phyloP scores from a whole-genome alignment of 2,888 invertebrate species.

The Xylota segnis region DNA sequence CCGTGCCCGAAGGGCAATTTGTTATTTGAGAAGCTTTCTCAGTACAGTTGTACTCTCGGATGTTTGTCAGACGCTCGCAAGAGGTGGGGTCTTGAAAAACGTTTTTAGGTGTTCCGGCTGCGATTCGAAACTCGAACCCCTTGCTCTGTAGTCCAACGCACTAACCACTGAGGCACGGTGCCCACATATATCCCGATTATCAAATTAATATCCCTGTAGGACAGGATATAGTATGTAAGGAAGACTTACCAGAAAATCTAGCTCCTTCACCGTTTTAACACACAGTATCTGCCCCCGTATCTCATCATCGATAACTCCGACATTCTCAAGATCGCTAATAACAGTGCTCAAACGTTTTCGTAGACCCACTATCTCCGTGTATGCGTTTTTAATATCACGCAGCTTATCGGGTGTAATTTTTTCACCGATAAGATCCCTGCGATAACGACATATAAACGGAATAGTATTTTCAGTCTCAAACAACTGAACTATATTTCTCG shows the following conservation, averaged over 20 bases:
- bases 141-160: no score
- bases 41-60: no score
- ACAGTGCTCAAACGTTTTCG: slow-evolving; percentile 89
- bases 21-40: no score
- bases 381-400: slow-evolving; percentile 89
- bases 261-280: slow-evolving; percentile 89
- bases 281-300: slow-evolving; percentile 88
- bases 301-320: slow-evolving; percentile 88
- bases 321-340: slow-evolving; percentile 87
- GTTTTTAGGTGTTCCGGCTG: no score
- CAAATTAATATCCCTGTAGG: no score
- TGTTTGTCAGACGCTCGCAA: no score
- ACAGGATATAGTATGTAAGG: no score
- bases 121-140: no score
- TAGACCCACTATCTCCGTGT: slow-evolving; percentile 89
- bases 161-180: no score
- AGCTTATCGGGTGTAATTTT: slow-evolving; percentile 91
- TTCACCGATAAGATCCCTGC: slow-evolving; percentile 89
- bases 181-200: no score
- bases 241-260: slow-evolving; percentile 90
- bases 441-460: slow-evolving; percentile 96
- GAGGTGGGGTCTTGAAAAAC: no score
- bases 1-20: no score
- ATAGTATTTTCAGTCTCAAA: slow-evolving; percentile 93
- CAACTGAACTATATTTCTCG: slow-evolving; percentile 87